phyloP scores from a whole-genome alignment of 2,888 invertebrate genomes.

The Urechis unicinctus region DNA sequence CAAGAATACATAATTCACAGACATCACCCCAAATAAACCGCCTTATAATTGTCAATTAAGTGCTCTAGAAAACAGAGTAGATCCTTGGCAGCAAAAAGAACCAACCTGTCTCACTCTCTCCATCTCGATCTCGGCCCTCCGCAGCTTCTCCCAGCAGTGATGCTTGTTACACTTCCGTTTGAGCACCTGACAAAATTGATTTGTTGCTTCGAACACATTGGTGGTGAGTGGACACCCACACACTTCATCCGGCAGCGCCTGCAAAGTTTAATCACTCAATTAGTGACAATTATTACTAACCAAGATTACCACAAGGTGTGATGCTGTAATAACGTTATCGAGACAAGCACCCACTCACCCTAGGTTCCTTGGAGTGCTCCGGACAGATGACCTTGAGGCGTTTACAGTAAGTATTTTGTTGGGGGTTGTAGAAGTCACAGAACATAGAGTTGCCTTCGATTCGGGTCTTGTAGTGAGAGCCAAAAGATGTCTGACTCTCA shows the following conservation, averaged over 20 bases:
- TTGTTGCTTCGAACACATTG: conserved; percentile 76
- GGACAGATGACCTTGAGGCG: conserved; percentile 90
- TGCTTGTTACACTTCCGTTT: conserved; percentile 88
- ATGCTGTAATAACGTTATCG: too few relatives aligned
- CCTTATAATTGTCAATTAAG: too few relatives aligned
- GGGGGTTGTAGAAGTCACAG: conserved; percentile 89
- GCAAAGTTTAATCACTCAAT: neutral
- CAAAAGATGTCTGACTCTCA: conserved; percentile 94
- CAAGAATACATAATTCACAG: too few relatives aligned
- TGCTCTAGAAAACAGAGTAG: too few relatives aligned
- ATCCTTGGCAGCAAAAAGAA: too few relatives aligned
- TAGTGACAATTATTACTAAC: neutral
- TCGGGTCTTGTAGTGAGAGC: conserved; percentile 85
- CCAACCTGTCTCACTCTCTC: conserved; percentile 62
- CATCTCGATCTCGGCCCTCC: conserved; percentile 91
- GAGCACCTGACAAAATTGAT: conserved; percentile 78
- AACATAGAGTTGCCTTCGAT: conserved; percentile 96
- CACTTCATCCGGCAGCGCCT: conserved; percentile 57
- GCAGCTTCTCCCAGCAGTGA: conserved; percentile 90
- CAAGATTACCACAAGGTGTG: neutral
- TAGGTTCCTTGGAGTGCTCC: conserved; percentile 76
- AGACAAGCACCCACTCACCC: too few relatives aligned
- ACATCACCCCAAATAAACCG: too few relatives aligned
- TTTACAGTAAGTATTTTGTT: conserved; percentile 89
- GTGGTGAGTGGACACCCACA: conserved; percentile 88